These are phyloP conservation scores for Drosophila diplacantha DNA, from an alignment of 2,888 invertebrate genomes.

Conservation along the genomic window DNA sequence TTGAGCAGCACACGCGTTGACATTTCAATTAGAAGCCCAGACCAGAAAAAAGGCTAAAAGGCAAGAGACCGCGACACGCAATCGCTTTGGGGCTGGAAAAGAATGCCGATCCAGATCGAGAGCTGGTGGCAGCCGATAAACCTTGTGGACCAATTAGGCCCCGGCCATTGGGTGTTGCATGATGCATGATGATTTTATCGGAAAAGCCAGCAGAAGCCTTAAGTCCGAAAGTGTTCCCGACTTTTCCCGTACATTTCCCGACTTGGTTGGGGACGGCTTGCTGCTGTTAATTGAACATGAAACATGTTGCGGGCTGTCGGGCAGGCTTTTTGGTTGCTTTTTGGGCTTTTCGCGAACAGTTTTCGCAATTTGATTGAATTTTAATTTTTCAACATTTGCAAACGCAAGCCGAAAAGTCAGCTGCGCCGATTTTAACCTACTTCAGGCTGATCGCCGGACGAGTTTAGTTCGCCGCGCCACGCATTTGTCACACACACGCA, in stretches of 20 bases:
- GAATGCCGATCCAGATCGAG: constrained; percentile 52
- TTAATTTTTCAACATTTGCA: constrained; percentile 67
- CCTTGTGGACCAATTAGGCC: constrained; percentile 57
- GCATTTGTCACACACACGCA: constrained; percentile 70
- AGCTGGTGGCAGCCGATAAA: constrained; percentile 46
- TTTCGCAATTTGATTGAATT: constrained; percentile 74
- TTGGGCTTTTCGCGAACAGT: constrained; percentile 38
- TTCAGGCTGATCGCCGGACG: constrained; percentile 60
- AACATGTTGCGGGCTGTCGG: constrained; percentile 60
- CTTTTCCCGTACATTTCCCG: constrained; percentile 20
- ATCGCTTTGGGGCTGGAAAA: constrained; percentile 28
- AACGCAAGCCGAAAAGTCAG: constrained; percentile 58
- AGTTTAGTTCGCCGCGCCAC: constrained; percentile 67
- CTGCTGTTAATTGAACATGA: constrained; percentile 67
- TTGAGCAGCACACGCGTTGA: constrained; percentile 68
- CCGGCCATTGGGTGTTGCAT: constrained; percentile 43
- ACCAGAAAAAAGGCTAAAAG: constrained; percentile 18
- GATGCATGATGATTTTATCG: constrained; percentile 58
- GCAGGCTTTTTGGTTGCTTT: constrained; percentile 33
- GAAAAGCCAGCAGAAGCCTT: constrained; percentile 32
- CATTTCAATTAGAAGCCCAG: constrained; percentile 67
- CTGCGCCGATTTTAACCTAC: constrained; percentile 68
- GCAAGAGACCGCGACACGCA: constrained; percentile 31
- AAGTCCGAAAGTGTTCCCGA: constrained; percentile 19
- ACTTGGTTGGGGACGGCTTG: constrained; percentile 8